Percentiles rank a stretch among this genome's conserved stretches.
Evolutionary conservation across 1,140 invertebrate genomes (phyloP).

Genomic region (Neodiprion lecontei): DNA sequence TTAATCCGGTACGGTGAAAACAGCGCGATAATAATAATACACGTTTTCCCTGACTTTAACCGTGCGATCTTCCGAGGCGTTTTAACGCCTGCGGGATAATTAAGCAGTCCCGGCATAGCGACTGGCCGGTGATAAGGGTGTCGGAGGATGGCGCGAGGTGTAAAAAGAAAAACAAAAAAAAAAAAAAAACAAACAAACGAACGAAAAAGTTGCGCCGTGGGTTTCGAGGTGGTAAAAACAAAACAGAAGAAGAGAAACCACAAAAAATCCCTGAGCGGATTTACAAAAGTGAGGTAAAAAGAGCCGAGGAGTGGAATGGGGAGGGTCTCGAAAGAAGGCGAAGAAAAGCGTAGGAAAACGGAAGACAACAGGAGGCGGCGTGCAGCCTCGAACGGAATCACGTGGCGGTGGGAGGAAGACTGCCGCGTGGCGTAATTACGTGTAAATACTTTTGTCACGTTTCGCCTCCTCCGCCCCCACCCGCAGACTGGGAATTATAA

Average conservation of each 20-base stretch:
- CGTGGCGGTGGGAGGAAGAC: not conserved
- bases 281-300: not conserved
- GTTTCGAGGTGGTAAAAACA: not conserved
- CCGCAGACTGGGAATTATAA: no score
- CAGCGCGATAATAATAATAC: no score
- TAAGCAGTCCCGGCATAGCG: not conserved
- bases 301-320: not conserved
- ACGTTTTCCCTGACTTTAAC: no score
- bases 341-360: no score
- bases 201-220: not conserved
- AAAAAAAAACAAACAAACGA: not conserved
- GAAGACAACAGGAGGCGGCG: no score
- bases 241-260: not conserved
- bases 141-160: not conserved
- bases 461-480: not conserved
- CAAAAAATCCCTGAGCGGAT: not conserved
- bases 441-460: slow-evolving; percentile 1
- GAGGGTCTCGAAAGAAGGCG: no score
- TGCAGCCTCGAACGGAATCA: no score
- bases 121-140: not conserved
- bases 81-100: not conserved
- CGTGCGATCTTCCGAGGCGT: not conserved
- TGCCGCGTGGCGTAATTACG: not conserved
- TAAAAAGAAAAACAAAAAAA: not conserved
- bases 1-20: no score